A percentile compares a stretch with the other conserved stretches of the same genome.
These are phyloP conservation scores for Coturnix japonica DNA, from an alignment of 2,113 vertebrate genomes.

Conservation along the genomic window DNA sequence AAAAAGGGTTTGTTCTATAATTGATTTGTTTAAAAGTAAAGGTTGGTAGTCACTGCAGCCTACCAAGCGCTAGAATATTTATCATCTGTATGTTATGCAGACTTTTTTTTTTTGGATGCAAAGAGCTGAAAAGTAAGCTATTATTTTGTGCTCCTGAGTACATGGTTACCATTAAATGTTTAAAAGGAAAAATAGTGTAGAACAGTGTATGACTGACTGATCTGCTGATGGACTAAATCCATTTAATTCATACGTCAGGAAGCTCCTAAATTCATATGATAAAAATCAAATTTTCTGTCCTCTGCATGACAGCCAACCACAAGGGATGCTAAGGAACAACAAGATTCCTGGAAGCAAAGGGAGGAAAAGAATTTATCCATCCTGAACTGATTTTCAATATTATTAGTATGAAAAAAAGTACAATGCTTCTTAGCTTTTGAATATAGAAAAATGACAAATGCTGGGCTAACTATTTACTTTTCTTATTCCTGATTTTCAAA, in stretches of 20 bases:
- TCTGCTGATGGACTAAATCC: neutral
- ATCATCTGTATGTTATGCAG: neutral
- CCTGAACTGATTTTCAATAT: neutral
- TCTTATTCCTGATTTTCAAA: neutral
- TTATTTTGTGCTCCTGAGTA: neutral
- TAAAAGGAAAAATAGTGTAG: neutral
- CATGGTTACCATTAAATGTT: neutral
- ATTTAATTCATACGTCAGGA: neutral
- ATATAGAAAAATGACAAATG: neutral
- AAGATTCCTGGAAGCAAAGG: neutral
- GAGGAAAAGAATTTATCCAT: neutral
- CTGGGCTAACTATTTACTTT: neutral
- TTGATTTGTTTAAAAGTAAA: neutral
- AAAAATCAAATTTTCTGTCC: neutral
- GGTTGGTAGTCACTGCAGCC: neutral
- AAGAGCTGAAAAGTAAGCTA: neutral
- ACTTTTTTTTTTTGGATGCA: neutral
- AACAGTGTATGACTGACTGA: neutral
- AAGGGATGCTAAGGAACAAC: neutral
- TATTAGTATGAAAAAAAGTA: neutral
- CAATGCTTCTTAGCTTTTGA: neutral
- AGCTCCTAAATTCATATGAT: neutral
- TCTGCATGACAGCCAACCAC: neutral
- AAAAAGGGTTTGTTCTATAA: neutral
- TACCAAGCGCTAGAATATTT: neutral